Evolutionary conservation across 2,888 invertebrate genomes (phyloP), one percentile per base, ranked within the genome.

Genomic region (Smittia sp.): DNA sequence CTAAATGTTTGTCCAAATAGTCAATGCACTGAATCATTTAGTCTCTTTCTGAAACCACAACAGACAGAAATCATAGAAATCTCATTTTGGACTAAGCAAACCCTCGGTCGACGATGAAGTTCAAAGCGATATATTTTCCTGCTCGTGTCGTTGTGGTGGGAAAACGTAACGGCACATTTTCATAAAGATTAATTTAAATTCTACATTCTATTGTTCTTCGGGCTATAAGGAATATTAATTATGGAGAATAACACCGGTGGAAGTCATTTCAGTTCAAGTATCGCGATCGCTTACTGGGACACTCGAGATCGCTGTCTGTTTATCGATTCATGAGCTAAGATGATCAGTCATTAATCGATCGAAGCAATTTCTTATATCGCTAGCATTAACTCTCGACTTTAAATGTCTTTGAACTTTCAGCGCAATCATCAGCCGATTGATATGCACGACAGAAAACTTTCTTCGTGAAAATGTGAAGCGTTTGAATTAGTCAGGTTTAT

Each of bases 101-200:
- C 46, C 13, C 46, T 15, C 46, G 11, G 46, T n/a, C 46, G 46
- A 58, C 58, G 15, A 58, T 18, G 9, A 18, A 63, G 25, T 63
- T 63, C 63, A 46, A 46, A 46, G 46, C 32, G 32, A 32, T 32
- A 32, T 32, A 32, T 46, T 46, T 46, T 13, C 15, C 15, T 46
- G 6, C 46, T 58, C n/a, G 58, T 58, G 58, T 58, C 38, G 54
- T 20, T 72, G 18, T 62, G 52, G 72, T 72, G 72, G 72, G 72
- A 72, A 72, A 72, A 72, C 6, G 1, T 72, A 72, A 72, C 72
- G 72, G 72, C 58, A 32, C 24, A 32, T 72, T 72, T 72, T 72
- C 62, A 72, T 72, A 72, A 72, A 72, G 72, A 72, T 72, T 72
- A 72, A 72, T 72, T 72, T 72, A 72, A 72, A 72, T 72, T 72